Conservation (phyloP, 2,113 vertebrate genomes). For the Patagioenas fasciata region DNA sequence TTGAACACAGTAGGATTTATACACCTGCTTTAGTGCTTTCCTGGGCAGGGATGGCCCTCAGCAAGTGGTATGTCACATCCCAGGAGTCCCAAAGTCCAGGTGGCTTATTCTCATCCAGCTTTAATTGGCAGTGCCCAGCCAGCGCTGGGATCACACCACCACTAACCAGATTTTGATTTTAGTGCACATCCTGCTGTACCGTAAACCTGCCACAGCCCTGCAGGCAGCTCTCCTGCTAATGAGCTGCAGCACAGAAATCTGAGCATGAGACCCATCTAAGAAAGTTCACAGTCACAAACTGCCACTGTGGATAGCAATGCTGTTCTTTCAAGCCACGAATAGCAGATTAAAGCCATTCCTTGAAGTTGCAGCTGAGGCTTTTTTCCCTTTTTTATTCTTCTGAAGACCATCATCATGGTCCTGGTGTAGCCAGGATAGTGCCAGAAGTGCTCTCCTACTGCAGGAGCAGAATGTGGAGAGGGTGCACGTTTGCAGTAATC, state of each 20-base stretch:
- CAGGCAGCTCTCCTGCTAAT: neutral
- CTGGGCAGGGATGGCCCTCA: neutral
- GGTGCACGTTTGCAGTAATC: neutral
- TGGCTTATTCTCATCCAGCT: neutral
- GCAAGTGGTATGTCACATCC: neutral
- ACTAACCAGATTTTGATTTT: neutral
- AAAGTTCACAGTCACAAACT: neutral
- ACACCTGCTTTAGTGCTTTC: constrained; percentile 27
- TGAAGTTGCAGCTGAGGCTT: neutral
- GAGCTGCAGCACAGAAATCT: neutral
- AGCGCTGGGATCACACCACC: neutral
- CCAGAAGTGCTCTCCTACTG: neutral
- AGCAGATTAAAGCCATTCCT: neutral
- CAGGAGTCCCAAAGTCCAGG: neutral
- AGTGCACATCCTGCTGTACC: neutral
- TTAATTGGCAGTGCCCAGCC: neutral
- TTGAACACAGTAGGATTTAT: constrained; percentile 8
- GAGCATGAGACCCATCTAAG: neutral
- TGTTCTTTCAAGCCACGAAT: neutral
- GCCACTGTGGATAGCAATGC: neutral
- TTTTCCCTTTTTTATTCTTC: neutral
- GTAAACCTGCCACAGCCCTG: neutral
- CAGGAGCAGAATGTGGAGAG: neutral
- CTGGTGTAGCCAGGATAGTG: neutral
- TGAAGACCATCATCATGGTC: neutral